Evolutionary conservation across 1,140 invertebrate species (phyloP).

Genomic region (Aricia agestis): DNA sequence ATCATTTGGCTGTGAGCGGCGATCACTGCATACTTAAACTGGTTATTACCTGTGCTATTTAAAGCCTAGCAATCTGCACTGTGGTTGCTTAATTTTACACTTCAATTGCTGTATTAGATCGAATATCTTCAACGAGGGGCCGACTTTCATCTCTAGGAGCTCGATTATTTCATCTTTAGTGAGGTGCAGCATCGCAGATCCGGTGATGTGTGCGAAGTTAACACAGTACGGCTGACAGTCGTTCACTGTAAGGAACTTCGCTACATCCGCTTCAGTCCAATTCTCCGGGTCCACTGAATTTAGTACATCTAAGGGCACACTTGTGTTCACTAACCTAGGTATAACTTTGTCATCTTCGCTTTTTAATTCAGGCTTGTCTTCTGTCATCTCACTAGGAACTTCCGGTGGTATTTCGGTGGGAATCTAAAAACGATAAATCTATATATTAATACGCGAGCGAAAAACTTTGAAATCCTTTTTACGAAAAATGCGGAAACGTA

Average conservation of each 20-base stretch:
- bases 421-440: too few species aligned
- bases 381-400: slow-evolving; percentile 37
- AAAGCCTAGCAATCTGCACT: slow-evolving; percentile 77
- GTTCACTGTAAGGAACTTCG: slow-evolving; percentile 90
- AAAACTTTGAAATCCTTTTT: too few species aligned
- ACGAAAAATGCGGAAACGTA: too few species aligned
- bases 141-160: slow-evolving; percentile 94
- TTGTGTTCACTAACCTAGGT: slow-evolving; percentile 80
- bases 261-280: slow-evolving; percentile 91
- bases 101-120: slow-evolving; percentile 93
- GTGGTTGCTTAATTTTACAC: slow-evolving; percentile 86
- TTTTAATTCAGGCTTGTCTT: slow-evolving; percentile 13
- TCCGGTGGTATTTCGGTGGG: slow-evolving; percentile 32
- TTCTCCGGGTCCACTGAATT: slow-evolving; percentile 60
- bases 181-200: slow-evolving; percentile 85
- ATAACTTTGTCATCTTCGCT: slow-evolving; percentile 78
- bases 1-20: background rate
- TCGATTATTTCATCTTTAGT: slow-evolving; percentile 94
- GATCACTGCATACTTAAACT: background rate
- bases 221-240: slow-evolving; percentile 93
- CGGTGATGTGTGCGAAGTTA: slow-evolving; percentile 90
- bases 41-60: slow-evolving; percentile 35
- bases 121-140: slow-evolving; percentile 94
- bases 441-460: too few species aligned
- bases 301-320: slow-evolving; percentile 53